Evolutionary conservation across 2,797 vertebrate species (phyloP).

Genomic region (Pangasius larnaudii): DNA sequence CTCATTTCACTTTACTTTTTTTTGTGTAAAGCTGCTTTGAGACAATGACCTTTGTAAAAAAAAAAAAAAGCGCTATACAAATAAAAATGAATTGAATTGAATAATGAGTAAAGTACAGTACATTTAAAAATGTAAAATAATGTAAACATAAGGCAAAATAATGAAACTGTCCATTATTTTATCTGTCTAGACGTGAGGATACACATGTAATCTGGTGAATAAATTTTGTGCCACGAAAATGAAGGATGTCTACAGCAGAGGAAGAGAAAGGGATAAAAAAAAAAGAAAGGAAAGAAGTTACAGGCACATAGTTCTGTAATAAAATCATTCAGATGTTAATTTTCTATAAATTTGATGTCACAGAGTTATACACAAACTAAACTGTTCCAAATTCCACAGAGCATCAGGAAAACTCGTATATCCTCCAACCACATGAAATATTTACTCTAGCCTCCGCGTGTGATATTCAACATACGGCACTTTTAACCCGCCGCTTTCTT

Average conservation of each 20-base stretch:
- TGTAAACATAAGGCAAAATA: no score
- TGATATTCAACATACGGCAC: slow-evolving; percentile 32
- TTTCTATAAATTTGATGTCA: background rate
- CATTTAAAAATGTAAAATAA: no score
- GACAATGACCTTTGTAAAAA: no score
- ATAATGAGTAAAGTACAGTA: no score
- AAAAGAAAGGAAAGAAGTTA: background rate
- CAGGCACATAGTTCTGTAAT: background rate
- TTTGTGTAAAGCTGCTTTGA: no score
- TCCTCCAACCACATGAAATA: slow-evolving; percentile 22
- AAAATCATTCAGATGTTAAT: background rate
- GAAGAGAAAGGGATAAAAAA: background rate
- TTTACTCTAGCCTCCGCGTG: slow-evolving; percentile 30
- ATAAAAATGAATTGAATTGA: no score
- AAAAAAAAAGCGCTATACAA: no score
- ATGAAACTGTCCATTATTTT: no score
- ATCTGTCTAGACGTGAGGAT: background rate
- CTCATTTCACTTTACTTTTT: no score
- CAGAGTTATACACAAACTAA: background rate
- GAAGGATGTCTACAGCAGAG: background rate
- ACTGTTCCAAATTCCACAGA: background rate
- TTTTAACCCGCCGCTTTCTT: slow-evolving; percentile 43
- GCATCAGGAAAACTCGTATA: background rate
- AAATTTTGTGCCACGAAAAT: background rate
- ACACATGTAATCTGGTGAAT: background rate